These are phyloP conservation scores for Misgurnus mizolepis DNA, from an alignment of 2,113 vertebrate species.

Conservation along the genomic window DNA sequence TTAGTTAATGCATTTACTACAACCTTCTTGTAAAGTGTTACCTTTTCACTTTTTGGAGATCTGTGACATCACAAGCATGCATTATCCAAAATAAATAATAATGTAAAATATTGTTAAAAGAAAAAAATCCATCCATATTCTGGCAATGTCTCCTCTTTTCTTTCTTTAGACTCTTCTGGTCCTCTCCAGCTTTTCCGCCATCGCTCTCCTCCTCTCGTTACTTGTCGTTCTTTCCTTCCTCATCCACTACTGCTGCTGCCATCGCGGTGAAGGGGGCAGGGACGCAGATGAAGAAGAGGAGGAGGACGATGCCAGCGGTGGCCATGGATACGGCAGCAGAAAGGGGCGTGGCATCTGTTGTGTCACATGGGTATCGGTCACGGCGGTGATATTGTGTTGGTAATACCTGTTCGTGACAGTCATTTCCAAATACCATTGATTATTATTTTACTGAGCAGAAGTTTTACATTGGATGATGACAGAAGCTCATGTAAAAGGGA, in stretches of 20 bases:
- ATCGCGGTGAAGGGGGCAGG: constrained; percentile 71
- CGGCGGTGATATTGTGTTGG: constrained; percentile 87
- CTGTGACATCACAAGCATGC: background rate
- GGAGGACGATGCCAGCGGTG: constrained; percentile 74
- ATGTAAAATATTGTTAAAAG: too few relatives aligned
- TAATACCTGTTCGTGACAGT: constrained; percentile 64
- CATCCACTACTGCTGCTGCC: constrained; percentile 88
- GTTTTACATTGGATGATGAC: background rate
- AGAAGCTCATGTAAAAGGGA: background rate
- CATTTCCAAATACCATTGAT: background rate
- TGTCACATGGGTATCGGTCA: constrained; percentile 87
- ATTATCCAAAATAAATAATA: too few relatives aligned
- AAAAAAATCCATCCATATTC: too few relatives aligned
- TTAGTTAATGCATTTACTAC: too few relatives aligned
- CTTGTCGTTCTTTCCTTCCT: constrained; percentile 87
- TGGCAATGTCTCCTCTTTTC: too few relatives aligned
- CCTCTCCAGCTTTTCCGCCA: constrained; percentile 83
- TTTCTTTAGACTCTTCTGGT: constrained; percentile 82
- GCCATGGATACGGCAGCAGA: constrained; percentile 75
- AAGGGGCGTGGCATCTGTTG: constrained; percentile 85
- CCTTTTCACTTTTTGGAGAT: background rate
- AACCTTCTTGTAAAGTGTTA: too few relatives aligned
- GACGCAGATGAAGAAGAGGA: constrained; percentile 81
- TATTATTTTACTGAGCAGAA: background rate
- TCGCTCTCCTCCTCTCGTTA: constrained; percentile 84